Base-by-base conservation (phyloP, 2,888 invertebrate species). In the Melanostoma mellinum region DNA sequence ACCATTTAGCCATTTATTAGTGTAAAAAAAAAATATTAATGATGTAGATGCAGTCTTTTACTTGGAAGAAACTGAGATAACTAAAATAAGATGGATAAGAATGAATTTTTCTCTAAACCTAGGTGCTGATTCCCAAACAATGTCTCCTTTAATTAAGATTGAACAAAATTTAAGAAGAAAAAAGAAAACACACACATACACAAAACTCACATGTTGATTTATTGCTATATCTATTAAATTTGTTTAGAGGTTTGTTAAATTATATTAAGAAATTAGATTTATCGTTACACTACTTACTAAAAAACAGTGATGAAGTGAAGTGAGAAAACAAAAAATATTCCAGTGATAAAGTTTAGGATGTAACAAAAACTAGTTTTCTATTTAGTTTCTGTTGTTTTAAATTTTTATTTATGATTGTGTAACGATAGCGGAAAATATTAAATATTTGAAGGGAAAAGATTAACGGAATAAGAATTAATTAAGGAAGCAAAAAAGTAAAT, bases 321-420 rank as follows among this genome's bases (percentile, higher is more conserved):
- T 42, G 60, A 32, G 65, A 46, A 65, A 73, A 38, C 48, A 63
- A 50, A 63, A 50, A 56, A 56, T 46, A 77, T 77, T 73, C 77
- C 56, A 63, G 82, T 82, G 82, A 82, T 82, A 82, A 77, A 33
- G 73, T 77, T 67, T 69, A 82, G 82, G 63, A 76, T 42, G 58
- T 82, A 77, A 72, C 56, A 50, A 55, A 20, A 20, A 20, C 20
- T 20, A 20, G 20, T 20, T 20, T 20, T 55, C 56, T 68, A 44
- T 52, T 46, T 35, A 32, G 3, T n/a, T 63, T 4, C 30, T 4
- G 2, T 40, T 40, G 38, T 6, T 3, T 56, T 56, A 8, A 36
- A 9, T 36, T 35, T 20, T 20, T 10, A 33, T 33, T 32, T 32
- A 6, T 33, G 44, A 2, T 9, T 6, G 9, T 8, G 20, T 35